phyloP scores from a whole-genome alignment of 2,888 invertebrate genomes.

The Gasteruption jaculator region DNA sequence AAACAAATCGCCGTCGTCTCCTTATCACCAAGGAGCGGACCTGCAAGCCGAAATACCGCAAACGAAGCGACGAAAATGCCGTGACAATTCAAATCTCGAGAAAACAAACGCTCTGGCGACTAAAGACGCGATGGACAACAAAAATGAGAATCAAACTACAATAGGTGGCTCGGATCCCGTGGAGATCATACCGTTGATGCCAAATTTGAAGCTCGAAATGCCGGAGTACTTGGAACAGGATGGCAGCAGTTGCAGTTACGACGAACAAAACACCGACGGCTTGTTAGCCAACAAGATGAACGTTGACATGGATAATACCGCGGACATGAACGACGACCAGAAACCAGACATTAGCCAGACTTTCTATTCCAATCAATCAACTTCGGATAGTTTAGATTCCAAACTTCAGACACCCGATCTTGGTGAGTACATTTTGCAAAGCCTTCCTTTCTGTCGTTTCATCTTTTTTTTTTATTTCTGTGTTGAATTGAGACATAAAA shows the following conservation, averaged over 20 bases:
- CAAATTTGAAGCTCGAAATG: slow-evolving; percentile 57
- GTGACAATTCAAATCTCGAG: slow-evolving; percentile 39
- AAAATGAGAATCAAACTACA: slow-evolving; percentile 36
- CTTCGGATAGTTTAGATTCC: slow-evolving; percentile 39
- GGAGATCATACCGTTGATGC: slow-evolving; percentile 52
- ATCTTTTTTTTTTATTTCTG: slow-evolving; percentile 3
- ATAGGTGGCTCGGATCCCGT: slow-evolving; percentile 42
- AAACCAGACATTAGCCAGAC: slow-evolving; percentile 49
- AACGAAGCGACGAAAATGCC: slow-evolving; percentile 46
- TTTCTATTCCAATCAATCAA: slow-evolving; percentile 45
- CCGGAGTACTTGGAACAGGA: slow-evolving; percentile 57
- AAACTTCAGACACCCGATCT: slow-evolving; percentile 43
- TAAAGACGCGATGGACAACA: slow-evolving; percentile 38
- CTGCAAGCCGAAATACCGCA: slow-evolving; percentile 43
- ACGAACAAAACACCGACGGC: slow-evolving; percentile 46
- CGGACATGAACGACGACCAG: slow-evolving; percentile 45
- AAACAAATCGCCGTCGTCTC: slow-evolving; percentile 44
- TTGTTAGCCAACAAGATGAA: slow-evolving; percentile 39
- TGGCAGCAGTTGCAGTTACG: slow-evolving; percentile 51
- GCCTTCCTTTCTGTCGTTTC: neutral
- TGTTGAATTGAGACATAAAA: too few species aligned
- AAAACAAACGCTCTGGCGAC: slow-evolving; percentile 32
- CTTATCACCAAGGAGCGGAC: slow-evolving; percentile 42
- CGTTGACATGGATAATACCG: slow-evolving; percentile 38
- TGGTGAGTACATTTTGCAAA: slow-evolving; percentile 31